phyloP scores from a whole-genome alignment of 2,113 vertebrate genomes.

The Megaceryle maxima region DNA sequence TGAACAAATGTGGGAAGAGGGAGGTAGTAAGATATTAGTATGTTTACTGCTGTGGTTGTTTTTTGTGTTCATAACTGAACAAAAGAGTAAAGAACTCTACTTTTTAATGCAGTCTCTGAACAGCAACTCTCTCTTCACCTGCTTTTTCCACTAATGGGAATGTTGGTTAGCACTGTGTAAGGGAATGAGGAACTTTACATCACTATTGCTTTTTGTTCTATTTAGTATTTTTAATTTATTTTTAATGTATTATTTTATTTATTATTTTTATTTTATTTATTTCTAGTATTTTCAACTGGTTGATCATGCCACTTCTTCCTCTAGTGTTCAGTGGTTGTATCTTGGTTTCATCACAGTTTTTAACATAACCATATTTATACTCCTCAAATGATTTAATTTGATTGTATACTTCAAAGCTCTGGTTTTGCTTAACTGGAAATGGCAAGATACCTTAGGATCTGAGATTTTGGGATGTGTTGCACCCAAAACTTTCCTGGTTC shows the following conservation, averaged over 20 bases:
- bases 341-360: neutral
- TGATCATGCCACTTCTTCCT: neutral
- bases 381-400: neutral
- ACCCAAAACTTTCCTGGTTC: neutral
- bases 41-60: neutral
- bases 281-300: neutral
- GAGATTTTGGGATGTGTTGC: neutral
- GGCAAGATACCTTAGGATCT: neutral
- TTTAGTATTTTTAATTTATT: too few relatives aligned
- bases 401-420: neutral
- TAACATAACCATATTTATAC: neutral
- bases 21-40: constrained; percentile 29
- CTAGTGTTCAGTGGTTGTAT: neutral
- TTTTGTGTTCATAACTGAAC: neutral
- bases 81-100: neutral
- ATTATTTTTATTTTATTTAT: neutral
- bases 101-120: neutral
- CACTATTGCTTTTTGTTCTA: too few relatives aligned
- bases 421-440: neutral
- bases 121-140: neutral
- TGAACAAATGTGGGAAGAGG: constrained; percentile 62
- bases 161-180: neutral
- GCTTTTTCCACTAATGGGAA: neutral
- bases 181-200: too few relatives aligned
- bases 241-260: too few relatives aligned